Conservation (phyloP, 2,888 invertebrate species). For the Dilophus febrilis region DNA sequence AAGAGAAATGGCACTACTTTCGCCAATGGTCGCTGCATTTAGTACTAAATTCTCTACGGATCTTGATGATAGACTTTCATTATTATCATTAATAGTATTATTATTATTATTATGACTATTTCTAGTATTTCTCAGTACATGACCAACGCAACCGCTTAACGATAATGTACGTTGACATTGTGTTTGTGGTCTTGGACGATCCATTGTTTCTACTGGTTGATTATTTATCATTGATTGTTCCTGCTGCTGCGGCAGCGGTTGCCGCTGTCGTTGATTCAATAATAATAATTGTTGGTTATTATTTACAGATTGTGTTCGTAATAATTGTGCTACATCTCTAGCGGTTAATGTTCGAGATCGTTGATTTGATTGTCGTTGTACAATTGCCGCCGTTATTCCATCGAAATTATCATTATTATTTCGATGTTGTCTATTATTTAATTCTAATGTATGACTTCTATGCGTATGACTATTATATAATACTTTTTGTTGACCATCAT, state of each 20-base stretch:
- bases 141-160: background rate
- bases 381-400: conserved; percentile 9
- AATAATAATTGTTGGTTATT: too few species aligned
- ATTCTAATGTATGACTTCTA: conserved; percentile 4
- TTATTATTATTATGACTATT: background rate
- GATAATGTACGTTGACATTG: background rate
- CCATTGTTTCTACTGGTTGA: too few species aligned
- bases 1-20: conserved; percentile 19
- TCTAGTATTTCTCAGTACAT: background rate
- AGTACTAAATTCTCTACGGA: conserved; percentile 25
- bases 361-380: background rate
- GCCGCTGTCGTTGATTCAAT: conserved; percentile 15
- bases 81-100: conserved; percentile 4
- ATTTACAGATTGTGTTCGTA: conserved; percentile 19
- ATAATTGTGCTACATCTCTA: conserved; percentile 24
- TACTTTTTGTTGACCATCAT: conserved; percentile 16
- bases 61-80: conserved; percentile 14
- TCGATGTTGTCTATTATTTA: background rate
- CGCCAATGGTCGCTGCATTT: conserved; percentile 23
- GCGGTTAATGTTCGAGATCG: conserved; percentile 17
- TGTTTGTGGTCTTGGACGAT: background rate
- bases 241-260: conserved; percentile 3
- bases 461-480: conserved; percentile 15
- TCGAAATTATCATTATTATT: conserved; percentile 1
- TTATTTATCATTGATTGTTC: background rate